Percentiles rank a stretch among this genome's conserved stretches.
phyloP scores from a whole-genome alignment of 37 sponge, comb jelly and placozoan species.

The Aphrocallistes beatrix region DNA sequence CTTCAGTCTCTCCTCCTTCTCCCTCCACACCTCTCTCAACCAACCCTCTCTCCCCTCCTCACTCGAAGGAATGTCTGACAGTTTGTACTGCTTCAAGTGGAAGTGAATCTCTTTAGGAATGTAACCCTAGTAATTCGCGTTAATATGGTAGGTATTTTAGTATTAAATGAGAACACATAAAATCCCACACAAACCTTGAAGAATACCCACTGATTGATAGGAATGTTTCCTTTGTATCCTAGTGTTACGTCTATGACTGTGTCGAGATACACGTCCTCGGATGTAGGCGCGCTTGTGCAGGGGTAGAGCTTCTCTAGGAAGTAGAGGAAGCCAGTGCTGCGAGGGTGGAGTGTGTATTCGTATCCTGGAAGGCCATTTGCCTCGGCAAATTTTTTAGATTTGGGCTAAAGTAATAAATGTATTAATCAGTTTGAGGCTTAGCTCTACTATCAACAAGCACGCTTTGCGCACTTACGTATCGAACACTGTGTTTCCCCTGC shows the following conservation, averaged over 20 bases:
- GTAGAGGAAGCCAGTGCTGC: conserved; percentile 50
- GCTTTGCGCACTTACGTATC: too few species aligned
- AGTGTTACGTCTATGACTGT: conserved; percentile 68
- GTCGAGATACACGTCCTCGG: conserved; percentile 35
- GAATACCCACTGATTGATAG: conserved; percentile 49
- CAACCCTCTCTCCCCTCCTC: conserved; percentile 45
- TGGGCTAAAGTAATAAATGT: conserved; percentile 25
- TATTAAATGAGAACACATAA: too few species aligned
- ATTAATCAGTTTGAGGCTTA: too few species aligned
- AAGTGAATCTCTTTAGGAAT: conserved; percentile 61
- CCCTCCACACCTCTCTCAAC: conserved; percentile 41
- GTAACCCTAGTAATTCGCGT: neutral
- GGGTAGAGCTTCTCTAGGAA: conserved; percentile 35
- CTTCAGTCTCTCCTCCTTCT: conserved; percentile 57
- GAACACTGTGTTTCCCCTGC: too few species aligned
- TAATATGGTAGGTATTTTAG: neutral
- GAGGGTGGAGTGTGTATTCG: conserved; percentile 65
- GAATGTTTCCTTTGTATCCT: conserved; percentile 50
- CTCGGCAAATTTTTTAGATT: conserved; percentile 51
- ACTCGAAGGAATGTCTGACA: conserved; percentile 30
- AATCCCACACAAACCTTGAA: neutral
- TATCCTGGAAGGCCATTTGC: conserved; percentile 44
- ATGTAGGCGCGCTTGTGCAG: too few species aligned
- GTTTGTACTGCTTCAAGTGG: conserved; percentile 31
- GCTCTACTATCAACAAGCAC: too few species aligned